Evolutionary conservation across 1,140 invertebrate species (phyloP), one percentile per base, ranked within the genome.

Genomic region (Heliconius nattereri): DNA sequence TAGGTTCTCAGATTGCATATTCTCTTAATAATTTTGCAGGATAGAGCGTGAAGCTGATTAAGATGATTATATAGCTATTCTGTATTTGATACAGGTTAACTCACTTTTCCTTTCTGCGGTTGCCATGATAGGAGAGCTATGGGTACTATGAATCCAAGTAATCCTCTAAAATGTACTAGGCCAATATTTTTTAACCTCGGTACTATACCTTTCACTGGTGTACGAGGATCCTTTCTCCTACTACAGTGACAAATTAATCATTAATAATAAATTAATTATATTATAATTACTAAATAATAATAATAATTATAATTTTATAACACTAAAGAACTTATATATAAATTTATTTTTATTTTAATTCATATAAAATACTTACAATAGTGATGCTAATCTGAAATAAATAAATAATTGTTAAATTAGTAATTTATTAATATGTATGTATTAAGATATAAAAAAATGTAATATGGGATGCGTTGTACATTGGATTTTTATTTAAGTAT

Each of bases 91-190:
- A 29, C 11, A 66, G 7, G 26, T 66, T 29, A 13, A 66, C 70
- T 84, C 83, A 89, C 88, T 76, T 77, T 76, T 71, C 83, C 87
- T 70, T 86, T 85, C 82, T 80, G 29, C 13, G 83, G 83, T 80
- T 87, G 86, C 89, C 87, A 89, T 70, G 84, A 73, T 37, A 87
- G 81, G 8, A 81, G 54, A 26, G 78, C 16, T 35, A 90, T n/a
- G 9, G 87, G 87, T n/a, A 89, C 71, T 19, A 86, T n/a, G 52
- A 83, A 77, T 45, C 85, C 87, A 71, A 90, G 11, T 8, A 90
- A 32, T 73, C 87, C 89, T 82, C 83, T 81, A 78, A 76, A 85
- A 76, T 90, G 87, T 29, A 77, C 52, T 20, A 66, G 7, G 9
- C 79, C 40, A 37, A 81, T 80, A 80, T 90, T 89, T 75, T 86